Conservation (phyloP, 2,888 invertebrate species). For the Girardia tigrina region DNA sequence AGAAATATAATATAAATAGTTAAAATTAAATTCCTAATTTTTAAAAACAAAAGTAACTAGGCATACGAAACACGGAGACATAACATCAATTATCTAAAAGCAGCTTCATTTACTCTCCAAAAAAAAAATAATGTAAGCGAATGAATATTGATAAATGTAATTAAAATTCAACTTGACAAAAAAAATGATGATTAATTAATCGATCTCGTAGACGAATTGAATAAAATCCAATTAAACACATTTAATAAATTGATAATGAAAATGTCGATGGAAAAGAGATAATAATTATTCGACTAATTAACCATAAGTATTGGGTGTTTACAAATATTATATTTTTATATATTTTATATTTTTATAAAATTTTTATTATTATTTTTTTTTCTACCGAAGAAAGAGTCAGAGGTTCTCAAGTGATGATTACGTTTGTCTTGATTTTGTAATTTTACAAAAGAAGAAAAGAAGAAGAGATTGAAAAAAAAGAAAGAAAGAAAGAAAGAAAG, state of each 20-base stretch:
- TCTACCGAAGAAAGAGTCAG: too few species aligned
- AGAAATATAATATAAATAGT: too few species aligned
- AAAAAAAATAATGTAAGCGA: conserved; percentile 4
- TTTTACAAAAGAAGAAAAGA: too few species aligned
- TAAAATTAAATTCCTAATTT: too few species aligned
- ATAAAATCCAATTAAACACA: conserved; percentile 13
- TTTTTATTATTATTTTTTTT: too few species aligned
- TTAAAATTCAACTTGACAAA: conserved; percentile 20
- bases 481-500: too few species aligned
- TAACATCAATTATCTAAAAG: conserved; percentile 18
- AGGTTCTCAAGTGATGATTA: too few species aligned
- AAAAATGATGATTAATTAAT: conserved; percentile 23
- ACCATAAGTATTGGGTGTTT: conserved; percentile 19
- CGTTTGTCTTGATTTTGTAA: too few species aligned
- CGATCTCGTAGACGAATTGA: conserved; percentile 23
- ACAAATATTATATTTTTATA: too few species aligned
- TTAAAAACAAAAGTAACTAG: background rate
- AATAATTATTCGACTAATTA: background rate
- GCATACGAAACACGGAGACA: conserved; percentile 9
- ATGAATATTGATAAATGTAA: conserved; percentile 16
- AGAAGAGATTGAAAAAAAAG: too few species aligned
- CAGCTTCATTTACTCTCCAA: conserved; percentile 23
- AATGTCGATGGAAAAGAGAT: background rate
- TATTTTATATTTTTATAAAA: too few species aligned
- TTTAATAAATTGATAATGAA: background rate